A percentile compares a stretch with the other conserved stretches of the same genome.
phyloP scores from a whole-genome alignment of 2,797 vertebrate species.

The Poeciliopsis turneri region DNA sequence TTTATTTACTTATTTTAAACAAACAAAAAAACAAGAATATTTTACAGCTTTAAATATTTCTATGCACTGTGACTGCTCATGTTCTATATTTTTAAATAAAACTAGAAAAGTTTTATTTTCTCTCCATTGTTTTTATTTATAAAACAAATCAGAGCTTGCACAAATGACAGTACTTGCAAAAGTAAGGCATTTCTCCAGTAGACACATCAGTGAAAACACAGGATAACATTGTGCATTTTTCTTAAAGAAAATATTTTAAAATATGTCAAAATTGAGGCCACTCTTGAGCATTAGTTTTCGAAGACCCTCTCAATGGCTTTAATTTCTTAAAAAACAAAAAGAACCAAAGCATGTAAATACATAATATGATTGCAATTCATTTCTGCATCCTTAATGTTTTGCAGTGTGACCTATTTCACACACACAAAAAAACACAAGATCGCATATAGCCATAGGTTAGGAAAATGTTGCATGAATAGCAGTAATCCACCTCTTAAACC shows the following conservation, averaged over 20 bases:
- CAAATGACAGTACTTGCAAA: slow-evolving; percentile 44
- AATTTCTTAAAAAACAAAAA: not conserved
- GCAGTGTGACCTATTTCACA: slow-evolving; percentile 1
- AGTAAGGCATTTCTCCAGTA: slow-evolving; percentile 32
- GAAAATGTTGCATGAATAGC: not conserved
- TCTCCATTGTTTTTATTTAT: slow-evolving; percentile 18
- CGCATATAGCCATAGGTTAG: not conserved
- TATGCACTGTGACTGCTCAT: slow-evolving; percentile 28
- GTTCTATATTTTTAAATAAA: slow-evolving; percentile 57
- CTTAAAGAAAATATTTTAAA: slow-evolving; percentile 7
- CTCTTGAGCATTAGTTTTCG: not conserved
- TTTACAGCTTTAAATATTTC: slow-evolving; percentile 30
- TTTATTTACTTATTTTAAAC: slow-evolving; percentile 39
- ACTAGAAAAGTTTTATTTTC: slow-evolving; percentile 8
- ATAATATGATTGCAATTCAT: not conserved
- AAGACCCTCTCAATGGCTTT: not conserved
- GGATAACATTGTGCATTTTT: slow-evolving; percentile 8
- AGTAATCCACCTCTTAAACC: not conserved
- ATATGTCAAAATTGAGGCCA: slow-evolving; percentile 11
- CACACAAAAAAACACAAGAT: not conserved
- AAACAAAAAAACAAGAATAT: slow-evolving; percentile 18
- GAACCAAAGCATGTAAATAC: slow-evolving; percentile 3
- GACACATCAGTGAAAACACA: not conserved
- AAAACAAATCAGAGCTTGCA: slow-evolving; percentile 19
- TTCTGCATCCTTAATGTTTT: slow-evolving; percentile 1